Evolutionary conservation across 2,113 vertebrate species (phyloP).

Genomic region (Cololabis saira): DNA sequence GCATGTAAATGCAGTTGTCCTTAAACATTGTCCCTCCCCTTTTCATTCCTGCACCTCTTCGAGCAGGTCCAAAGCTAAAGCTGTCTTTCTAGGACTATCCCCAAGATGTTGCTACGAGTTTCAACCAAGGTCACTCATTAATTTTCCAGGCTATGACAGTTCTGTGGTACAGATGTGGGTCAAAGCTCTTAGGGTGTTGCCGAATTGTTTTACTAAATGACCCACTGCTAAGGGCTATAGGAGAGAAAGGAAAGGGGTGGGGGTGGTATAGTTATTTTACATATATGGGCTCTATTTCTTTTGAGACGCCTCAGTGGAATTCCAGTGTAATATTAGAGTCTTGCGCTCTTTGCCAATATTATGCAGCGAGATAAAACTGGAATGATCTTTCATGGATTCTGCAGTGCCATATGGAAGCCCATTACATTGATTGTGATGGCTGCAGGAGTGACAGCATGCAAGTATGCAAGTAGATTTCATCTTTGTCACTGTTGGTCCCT

Average conservation of each 20-base stretch:
- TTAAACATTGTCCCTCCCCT: background rate
- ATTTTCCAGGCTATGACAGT: slow-evolving; percentile 71
- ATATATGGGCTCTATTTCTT: slow-evolving; percentile 37
- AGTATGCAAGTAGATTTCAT: slow-evolving; percentile 30
- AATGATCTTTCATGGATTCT: slow-evolving; percentile 60
- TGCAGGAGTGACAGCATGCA: slow-evolving; percentile 26
- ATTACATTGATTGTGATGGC: slow-evolving; percentile 55
- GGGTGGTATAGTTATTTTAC: slow-evolving; percentile 21
- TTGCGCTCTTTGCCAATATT: slow-evolving; percentile 22
- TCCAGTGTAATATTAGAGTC: slow-evolving; percentile 59
- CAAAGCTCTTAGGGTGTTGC: slow-evolving; percentile 53
- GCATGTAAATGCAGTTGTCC: too few species aligned
- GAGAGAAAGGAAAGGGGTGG: slow-evolving; percentile 6
- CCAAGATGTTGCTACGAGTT: slow-evolving; percentile 56
- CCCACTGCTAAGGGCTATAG: slow-evolving; percentile 46
- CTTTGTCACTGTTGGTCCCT: slow-evolving; percentile 21
- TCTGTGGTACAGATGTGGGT: slow-evolving; percentile 75
- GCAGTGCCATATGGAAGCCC: slow-evolving; percentile 49
- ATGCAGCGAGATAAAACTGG: slow-evolving; percentile 44
- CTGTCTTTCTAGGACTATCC: slow-evolving; percentile 72
- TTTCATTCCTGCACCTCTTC: background rate
- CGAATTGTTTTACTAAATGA: slow-evolving; percentile 42
- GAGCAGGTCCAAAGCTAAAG: slow-evolving; percentile 32
- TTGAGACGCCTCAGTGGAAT: slow-evolving; percentile 45
- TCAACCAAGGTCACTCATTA: slow-evolving; percentile 72